Conservation (phyloP, 2,113 vertebrate species). For the Leucosticte australis region DNA sequence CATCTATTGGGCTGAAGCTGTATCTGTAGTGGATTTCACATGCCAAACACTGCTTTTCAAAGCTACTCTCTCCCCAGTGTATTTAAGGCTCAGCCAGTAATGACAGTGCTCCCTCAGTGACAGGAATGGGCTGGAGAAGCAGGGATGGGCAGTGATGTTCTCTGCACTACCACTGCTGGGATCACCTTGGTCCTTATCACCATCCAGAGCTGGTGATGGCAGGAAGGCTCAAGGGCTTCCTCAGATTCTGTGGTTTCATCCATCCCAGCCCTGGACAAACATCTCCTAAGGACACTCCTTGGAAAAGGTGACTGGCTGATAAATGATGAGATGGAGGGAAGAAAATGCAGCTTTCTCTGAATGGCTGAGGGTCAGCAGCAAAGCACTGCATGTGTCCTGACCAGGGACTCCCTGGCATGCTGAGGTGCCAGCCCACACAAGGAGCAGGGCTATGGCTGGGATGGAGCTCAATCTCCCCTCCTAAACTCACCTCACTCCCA, state of each 20-base stretch:
- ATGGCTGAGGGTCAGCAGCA: background rate
- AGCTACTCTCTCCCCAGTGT: background rate
- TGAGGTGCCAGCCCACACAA: background rate
- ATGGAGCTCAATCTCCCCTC: background rate
- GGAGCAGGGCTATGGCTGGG: fast-evolving
- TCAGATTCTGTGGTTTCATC: background rate
- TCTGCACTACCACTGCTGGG: background rate
- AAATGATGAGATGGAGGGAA: background rate
- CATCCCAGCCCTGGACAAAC: background rate
- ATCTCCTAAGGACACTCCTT: background rate
- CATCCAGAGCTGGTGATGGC: fast-evolving
- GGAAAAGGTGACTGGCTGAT: background rate
- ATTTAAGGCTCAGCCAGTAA: background rate
- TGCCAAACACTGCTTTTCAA: background rate
- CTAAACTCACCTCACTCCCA: background rate
- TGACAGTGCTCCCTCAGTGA: background rate
- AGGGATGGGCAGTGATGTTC: background rate
- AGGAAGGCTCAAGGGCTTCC: background rate
- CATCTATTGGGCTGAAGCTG: background rate
- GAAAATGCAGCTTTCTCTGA: background rate
- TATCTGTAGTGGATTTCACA: background rate
- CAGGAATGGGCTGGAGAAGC: background rate
- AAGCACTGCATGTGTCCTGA: background rate
- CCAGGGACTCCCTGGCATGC: fast-evolving
- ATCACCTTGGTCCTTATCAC: background rate